phyloP scores from a whole-genome alignment of 2,888 invertebrate species.

The Formica aserva region DNA sequence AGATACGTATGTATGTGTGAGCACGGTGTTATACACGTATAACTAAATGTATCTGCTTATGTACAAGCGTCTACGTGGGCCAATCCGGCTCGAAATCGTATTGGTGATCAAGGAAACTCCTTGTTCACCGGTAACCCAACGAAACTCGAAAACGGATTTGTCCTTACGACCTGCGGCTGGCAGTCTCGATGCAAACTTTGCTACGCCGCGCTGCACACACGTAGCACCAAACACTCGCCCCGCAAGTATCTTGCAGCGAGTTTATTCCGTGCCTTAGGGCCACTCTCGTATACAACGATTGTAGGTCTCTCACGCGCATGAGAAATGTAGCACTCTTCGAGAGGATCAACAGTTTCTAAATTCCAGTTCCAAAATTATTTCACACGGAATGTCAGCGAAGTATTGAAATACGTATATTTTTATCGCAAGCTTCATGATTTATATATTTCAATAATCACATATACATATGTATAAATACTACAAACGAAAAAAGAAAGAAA shows the following conservation, averaged over 20 bases:
- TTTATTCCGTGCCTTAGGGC: conserved; percentile 69
- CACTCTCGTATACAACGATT: conserved; percentile 55
- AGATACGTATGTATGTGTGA: not conserved
- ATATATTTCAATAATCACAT: not conserved
- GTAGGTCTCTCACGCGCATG: conserved; percentile 42
- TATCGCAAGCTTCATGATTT: not conserved
- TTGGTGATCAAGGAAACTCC: conserved; percentile 77
- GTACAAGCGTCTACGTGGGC: not conserved
- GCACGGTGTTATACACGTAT: not conserved
- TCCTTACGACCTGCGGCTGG: conserved; percentile 77
- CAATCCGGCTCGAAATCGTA: conserved; percentile 62
- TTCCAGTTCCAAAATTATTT: conserved; percentile 3
- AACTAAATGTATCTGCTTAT: conserved; percentile 17
- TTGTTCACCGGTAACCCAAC: conserved; percentile 75
- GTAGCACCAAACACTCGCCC: conserved; percentile 71
- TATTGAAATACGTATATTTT: not conserved
- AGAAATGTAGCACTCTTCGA: conserved; percentile 32
- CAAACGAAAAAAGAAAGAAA: conserved; percentile 12
- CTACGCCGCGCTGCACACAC: conserved; percentile 70
- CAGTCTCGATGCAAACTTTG: conserved; percentile 76
- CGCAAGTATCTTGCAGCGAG: conserved; percentile 70
- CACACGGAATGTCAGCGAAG: conserved; percentile 13
- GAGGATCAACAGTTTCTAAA: conserved; percentile 41
- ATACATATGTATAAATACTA: not conserved
- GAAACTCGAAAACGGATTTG: conserved; percentile 78